Evolutionary conservation across 1,140 invertebrate genomes (phyloP), one percentile per base, ranked within the genome.

Genomic region (Frieseomelitta varia): DNA sequence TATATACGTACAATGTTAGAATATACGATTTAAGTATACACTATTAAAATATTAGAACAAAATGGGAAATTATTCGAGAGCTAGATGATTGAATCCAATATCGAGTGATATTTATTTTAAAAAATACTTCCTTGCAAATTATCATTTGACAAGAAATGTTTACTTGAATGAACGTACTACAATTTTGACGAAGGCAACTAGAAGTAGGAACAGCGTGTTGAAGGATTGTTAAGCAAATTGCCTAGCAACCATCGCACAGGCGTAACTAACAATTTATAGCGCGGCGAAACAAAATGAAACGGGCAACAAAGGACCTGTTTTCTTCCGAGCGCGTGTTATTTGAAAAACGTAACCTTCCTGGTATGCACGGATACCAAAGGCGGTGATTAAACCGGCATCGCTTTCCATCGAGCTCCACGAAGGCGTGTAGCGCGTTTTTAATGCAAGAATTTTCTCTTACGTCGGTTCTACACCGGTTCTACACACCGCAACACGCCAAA

Each of bases 401-500:
- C 47, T 84, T 84, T 79, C 75, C 53, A 56, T 55, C 39, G 17
- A 14, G 6, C 67, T 27, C 47, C 47, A 15, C 61, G 27, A 71
- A 79, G 81, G 75, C 56, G 81, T 79, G 75, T 56, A 51, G 12
- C 74, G 39, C 34, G 75, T 27, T 61, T 84, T 84, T 79, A 84
- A 47, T 84, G 75, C 81, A 79, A 84, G 81, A 79, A 84, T 84
- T 84, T 79, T 84, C 81, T 79, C 55, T 61, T 82, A 53, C 30
- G 65, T 84, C 76, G 81, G 24, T 79, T 79, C 55, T n/a, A 61
- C 75, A 51, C 75, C 67, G 55, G 75, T 71, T 83, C 55, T 79
- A 30, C 47, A 65, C 61, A 53, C 81, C 71, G 51, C 51, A 53
- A 63, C 30, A 67, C 30, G 53, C 75, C 81, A 39, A 84, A 79